Evolutionary conservation across 2,113 vertebrate genomes (phyloP).

Genomic region (Python bivittatus): DNA sequence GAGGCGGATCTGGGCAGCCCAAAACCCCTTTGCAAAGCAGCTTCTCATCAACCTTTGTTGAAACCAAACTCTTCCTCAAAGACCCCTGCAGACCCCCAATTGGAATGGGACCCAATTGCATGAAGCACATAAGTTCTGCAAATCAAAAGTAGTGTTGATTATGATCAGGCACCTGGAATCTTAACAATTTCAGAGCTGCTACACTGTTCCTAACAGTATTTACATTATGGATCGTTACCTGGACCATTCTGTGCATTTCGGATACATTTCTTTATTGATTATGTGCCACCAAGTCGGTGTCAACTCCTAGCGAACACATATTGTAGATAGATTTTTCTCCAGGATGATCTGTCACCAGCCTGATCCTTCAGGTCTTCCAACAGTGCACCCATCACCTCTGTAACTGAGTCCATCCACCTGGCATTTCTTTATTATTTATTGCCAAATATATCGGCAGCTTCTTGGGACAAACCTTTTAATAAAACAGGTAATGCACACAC

Average conservation of each 20-base stretch:
- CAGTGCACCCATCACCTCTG: neutral
- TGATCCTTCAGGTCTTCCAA: neutral
- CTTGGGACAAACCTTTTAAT: neutral
- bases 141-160: neutral
- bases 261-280: neutral
- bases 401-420: neutral
- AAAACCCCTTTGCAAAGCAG: neutral
- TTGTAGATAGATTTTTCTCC: neutral
- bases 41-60: neutral
- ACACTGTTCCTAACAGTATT: neutral
- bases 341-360: neutral
- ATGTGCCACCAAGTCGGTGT: neutral
- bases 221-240: neutral
- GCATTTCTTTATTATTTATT: neutral
- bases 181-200: neutral
- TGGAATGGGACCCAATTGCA: neutral
- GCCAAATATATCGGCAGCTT: neutral
- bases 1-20: neutral
- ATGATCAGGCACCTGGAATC: neutral
- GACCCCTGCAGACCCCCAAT: no score
- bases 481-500: neutral
- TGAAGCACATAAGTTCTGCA: neutral
- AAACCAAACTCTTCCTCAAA: neutral
- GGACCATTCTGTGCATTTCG: neutral
- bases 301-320: neutral